Evolutionary conservation across 2,113 vertebrate genomes (phyloP).

Genomic region (Amazona guildingii): DNA sequence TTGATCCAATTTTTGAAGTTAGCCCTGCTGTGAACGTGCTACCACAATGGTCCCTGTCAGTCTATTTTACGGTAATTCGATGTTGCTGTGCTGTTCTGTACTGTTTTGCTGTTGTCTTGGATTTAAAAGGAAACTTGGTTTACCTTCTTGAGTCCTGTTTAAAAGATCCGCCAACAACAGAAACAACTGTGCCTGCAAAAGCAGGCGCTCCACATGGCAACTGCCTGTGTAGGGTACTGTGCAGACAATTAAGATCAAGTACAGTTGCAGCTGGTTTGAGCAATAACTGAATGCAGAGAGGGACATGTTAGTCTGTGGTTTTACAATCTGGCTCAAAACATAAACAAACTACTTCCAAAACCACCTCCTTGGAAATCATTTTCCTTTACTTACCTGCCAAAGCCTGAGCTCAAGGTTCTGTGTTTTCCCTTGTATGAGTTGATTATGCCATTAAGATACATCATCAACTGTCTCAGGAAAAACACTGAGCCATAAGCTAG

Average conservation of each 20-base stretch:
- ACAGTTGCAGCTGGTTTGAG: neutral
- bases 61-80: neutral
- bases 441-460: neutral
- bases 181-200: rapidly evolving
- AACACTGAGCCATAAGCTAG: slow-evolving; percentile 36
- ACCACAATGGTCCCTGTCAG: too few species aligned
- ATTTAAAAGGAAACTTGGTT: neutral
- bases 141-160: neutral
- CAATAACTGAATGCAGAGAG: neutral
- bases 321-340: neutral
- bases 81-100: neutral
- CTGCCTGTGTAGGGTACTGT: rapidly evolving
- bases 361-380: neutral
- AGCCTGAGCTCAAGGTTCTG: slow-evolving; percentile 13
- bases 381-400: neutral
- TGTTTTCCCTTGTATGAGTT: neutral
- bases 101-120: neutral
- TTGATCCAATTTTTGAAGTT: neutral
- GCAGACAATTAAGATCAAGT: neutral
- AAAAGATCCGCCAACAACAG: neutral
- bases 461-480: slow-evolving; percentile 10
- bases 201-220: rapidly evolving
- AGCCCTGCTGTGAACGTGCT: rapidly evolving
- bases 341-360: neutral
- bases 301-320: neutral